Base-by-base conservation (phyloP, 2,113 vertebrate genomes). In the Oceanodroma tethys region DNA sequence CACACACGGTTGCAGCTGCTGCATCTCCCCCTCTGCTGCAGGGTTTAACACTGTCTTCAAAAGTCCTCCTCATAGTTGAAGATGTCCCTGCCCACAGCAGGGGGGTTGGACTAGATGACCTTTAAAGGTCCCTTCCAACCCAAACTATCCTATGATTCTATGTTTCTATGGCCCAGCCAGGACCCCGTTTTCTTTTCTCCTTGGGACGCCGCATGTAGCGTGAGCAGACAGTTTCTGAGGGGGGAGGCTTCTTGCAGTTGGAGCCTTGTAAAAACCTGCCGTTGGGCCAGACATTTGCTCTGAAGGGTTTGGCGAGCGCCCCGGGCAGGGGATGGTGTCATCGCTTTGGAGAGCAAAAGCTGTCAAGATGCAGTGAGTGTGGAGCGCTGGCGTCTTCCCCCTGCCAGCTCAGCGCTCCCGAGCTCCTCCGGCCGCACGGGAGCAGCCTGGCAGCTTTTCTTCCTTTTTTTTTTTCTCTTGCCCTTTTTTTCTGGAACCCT, bases 181-280 rank as follows among this genome's bases (percentile, higher is more conserved):
- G 47, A 81, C 36, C 27, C 27, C 0, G 0, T 62, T 68, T 56
- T 34, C 26, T 53, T 74, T 81, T 55, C 76, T 40, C 36, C 25
- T 45, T 0, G 5, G 56, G 38, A 53, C 3, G 3, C 25, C 0
- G 1, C 4, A 3, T 21, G 48, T 17, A 58, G 55, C 5, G 3
- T 0, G 3, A 93, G 79, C 80, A 91, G 86, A 63, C 6, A 3
- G 81, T 55, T 81, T 71, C 58, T 70, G 76, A 59, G 36, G 1
- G 0, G 45, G 38, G 45, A 60, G 21, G 22, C 18, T 73, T 82
- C 47, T 72, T 90, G 78, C 38, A 18, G 42, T 18, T 36, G 56
- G 50, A 79, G 58, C 45, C 3, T 11, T 59, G 40, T 65, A 7
- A 65, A 65, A 90, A 3, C 62, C 71, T 48, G 38, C 55, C 9